Percentiles rank a stretch among this genome's conserved stretches.
These are phyloP conservation scores for Trichogramma dendrolimi DNA, from an alignment of 2,888 invertebrate genomes.

Conservation along the genomic window DNA sequence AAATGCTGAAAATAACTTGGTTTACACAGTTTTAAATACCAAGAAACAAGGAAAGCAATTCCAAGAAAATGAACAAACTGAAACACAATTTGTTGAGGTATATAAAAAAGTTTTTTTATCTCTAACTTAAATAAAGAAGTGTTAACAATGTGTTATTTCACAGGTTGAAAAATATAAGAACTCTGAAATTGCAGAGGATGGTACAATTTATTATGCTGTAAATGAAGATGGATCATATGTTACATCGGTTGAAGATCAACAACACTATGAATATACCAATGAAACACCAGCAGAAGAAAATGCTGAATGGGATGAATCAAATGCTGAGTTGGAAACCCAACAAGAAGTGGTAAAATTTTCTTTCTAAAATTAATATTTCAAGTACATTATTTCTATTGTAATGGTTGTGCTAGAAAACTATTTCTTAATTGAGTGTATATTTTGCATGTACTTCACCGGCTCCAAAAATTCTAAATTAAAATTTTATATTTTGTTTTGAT, in stretches of 20 bases:
- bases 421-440: background rate
- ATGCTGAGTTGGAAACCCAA: slow-evolving; percentile 28
- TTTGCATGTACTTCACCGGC: too few relatives aligned
- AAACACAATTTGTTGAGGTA: slow-evolving; percentile 41
- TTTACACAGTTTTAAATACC: slow-evolving; percentile 48
- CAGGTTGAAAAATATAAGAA: slow-evolving; percentile 34
- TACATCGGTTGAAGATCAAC: slow-evolving; percentile 36
- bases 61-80: slow-evolving; percentile 30
- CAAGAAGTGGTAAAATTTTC: slow-evolving; percentile 22
- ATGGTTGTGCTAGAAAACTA: background rate
- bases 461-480: too few relatives aligned
- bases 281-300: slow-evolving; percentile 39
- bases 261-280: slow-evolving; percentile 40
- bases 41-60: slow-evolving; percentile 40
- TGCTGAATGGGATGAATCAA: slow-evolving; percentile 42
- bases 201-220: slow-evolving; percentile 48
- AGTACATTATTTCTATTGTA: background rate
- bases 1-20: slow-evolving; percentile 46
- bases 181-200: slow-evolving; percentile 43
- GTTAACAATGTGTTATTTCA: background rate
- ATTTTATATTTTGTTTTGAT: background rate
- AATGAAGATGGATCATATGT: slow-evolving; percentile 37
- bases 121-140: background rate
- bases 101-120: slow-evolving; percentile 1
- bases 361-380: slow-evolving; percentile 4